phyloP scores from a whole-genome alignment of 2,888 invertebrate genomes.

The Hipparchia semele region DNA sequence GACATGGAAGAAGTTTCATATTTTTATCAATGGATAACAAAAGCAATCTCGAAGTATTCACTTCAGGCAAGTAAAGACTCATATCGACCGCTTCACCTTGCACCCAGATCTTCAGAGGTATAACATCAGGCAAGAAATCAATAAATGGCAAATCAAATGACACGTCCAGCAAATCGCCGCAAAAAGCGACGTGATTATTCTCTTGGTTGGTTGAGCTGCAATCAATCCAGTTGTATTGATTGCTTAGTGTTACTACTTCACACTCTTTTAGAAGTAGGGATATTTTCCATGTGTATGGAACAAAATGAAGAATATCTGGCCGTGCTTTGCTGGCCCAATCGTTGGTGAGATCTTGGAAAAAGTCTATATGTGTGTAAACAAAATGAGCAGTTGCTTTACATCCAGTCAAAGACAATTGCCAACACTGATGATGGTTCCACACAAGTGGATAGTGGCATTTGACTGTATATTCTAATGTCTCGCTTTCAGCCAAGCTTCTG shows the following conservation, averaged over 20 bases:
- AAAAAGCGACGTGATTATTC: constrained; percentile 96
- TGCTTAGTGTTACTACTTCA: constrained; percentile 95
- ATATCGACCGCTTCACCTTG: constrained; percentile 97
- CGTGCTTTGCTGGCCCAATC: constrained; percentile 98
- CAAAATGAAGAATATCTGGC: constrained; percentile 96
- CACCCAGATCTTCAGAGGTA: constrained; percentile 95
- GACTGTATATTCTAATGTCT: constrained; percentile 96
- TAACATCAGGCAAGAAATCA: constrained; percentile 95
- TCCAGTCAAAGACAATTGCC: constrained; percentile 95
- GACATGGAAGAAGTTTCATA: constrained; percentile 90
- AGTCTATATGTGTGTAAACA: constrained; percentile 97
- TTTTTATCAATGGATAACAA: constrained; percentile 93
- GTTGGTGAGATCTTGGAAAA: constrained; percentile 97
- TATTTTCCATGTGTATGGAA: constrained; percentile 98
- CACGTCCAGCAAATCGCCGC: constrained; percentile 96
- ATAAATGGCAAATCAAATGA: constrained; percentile 97
- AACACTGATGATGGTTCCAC: constrained; percentile 98
- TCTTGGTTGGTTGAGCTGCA: constrained; percentile 98
- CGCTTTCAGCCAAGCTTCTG: constrained; percentile 95
- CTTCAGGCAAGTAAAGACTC: constrained; percentile 95
- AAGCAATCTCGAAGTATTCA: constrained; percentile 93
- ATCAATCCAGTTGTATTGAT: constrained; percentile 99
- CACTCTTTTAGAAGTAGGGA: constrained; percentile 96
- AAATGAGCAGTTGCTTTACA: constrained; percentile 97
- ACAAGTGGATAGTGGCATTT: constrained; percentile 94